Conservation (phyloP, 37 sponge, comb jelly and placozoan genomes). For the Chondrilla cf. caribensis region DNA sequence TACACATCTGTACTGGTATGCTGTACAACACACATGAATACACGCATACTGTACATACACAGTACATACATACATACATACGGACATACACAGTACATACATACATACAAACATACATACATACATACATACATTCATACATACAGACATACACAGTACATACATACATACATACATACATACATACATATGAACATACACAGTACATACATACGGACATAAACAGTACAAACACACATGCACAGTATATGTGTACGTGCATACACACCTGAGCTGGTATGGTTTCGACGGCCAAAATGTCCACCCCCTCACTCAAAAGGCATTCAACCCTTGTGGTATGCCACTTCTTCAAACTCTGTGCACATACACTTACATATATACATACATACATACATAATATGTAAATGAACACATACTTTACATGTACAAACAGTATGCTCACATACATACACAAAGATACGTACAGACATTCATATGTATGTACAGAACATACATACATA, state of each 20-base stretch:
- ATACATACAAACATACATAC: not conserved
- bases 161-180: no score
- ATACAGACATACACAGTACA: no score
- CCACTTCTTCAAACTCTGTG: conserved; percentile 51
- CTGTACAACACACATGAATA: no score
- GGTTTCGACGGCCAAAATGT: conserved; percentile 82
- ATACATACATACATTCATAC: not conserved
- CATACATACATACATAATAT: no score
- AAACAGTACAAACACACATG: not conserved
- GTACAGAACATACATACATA: no score
- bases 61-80: no score
- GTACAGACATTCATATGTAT: no score
- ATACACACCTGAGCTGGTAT: conserved; percentile 52
- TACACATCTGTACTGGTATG: no score
- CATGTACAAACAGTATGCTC: not conserved
- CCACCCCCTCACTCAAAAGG: conserved; percentile 54
- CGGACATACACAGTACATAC: not conserved
- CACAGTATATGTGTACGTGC: not conserved
- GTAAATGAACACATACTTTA: no score
- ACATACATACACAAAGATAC: not conserved
- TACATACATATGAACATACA: no score
- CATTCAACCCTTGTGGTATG: conserved; percentile 54
- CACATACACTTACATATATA: not conserved
- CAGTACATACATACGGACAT: no score
- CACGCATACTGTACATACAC: no score